Conservation (phyloP, 2,113 vertebrate species). For the Nannospalax galili region DNA sequence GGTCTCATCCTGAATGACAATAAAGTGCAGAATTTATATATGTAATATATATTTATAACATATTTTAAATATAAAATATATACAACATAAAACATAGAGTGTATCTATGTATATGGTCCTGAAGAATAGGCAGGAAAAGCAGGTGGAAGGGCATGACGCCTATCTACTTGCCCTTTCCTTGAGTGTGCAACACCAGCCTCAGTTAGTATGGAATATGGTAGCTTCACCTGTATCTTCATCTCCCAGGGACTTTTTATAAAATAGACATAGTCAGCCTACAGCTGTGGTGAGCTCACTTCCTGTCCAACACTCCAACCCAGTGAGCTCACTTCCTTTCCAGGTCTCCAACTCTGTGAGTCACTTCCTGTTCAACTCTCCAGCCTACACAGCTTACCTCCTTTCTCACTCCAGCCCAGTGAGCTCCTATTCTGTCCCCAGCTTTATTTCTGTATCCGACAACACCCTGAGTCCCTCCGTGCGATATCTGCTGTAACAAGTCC, state of each 20-base stretch:
- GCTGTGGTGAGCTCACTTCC: slow-evolving; percentile 48
- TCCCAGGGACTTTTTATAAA: slow-evolving; percentile 15
- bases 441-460: not conserved
- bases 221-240: slow-evolving; percentile 8
- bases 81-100: not conserved
- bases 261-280: not conserved
- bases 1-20: not conserved
- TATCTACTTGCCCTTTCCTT: not conserved
- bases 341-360: too few species aligned
- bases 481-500: not conserved
- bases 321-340: not conserved
- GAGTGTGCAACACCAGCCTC: not conserved
- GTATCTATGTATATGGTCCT: not conserved
- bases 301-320: not conserved
- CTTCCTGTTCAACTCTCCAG: not conserved
- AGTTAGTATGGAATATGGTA: not conserved
- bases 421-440: not conserved
- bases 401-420: not conserved
- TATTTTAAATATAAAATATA: too few species aligned
- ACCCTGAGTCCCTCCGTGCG: not conserved
- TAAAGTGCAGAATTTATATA: slow-evolving; percentile 8
- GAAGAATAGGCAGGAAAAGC: not conserved
- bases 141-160: not conserved
- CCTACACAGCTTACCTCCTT: too few species aligned
- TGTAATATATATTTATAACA: too few species aligned